Conservation (phyloP, 2,113 vertebrate genomes). For the Nothocercus nigrocapillus region DNA sequence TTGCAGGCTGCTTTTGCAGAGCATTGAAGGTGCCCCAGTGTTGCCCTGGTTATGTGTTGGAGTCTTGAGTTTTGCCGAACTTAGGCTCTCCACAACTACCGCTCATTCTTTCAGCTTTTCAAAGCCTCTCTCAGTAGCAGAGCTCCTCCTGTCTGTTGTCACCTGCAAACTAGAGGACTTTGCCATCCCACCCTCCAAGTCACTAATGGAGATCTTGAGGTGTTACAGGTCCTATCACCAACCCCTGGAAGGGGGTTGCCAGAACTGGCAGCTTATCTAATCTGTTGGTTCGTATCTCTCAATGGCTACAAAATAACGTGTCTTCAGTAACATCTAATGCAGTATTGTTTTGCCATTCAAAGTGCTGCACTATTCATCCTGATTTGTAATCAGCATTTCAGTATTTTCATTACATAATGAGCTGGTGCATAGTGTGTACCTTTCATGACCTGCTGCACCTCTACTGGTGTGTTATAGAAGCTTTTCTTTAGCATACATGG, state of each 20-base stretch:
- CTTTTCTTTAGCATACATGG: not conserved
- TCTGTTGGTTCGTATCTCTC: not conserved
- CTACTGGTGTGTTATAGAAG: not conserved
- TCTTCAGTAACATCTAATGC: not conserved
- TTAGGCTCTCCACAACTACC: fast-evolving
- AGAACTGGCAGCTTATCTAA: not conserved
- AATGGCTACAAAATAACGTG: not conserved
- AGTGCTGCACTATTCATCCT: not conserved
- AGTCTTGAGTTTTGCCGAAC: fast-evolving
- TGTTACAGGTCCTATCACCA: not conserved
- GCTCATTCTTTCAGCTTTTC: not conserved
- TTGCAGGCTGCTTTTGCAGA: not conserved
- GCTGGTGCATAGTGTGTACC: not conserved
- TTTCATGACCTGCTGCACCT: not conserved
- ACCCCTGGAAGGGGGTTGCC: not conserved
- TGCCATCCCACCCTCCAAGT: not conserved
- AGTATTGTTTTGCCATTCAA: not conserved
- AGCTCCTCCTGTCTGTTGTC: not conserved
- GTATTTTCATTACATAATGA: not conserved
- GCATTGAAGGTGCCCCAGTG: not conserved
- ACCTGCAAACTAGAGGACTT: not conserved
- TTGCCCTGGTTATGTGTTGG: not conserved
- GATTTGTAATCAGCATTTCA: not conserved
- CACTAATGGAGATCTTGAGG: not conserved
- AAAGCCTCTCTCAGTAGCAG: not conserved